Base-by-base conservation (phyloP, 2,113 vertebrate genomes). In the Pelobates fuscus region DNA sequence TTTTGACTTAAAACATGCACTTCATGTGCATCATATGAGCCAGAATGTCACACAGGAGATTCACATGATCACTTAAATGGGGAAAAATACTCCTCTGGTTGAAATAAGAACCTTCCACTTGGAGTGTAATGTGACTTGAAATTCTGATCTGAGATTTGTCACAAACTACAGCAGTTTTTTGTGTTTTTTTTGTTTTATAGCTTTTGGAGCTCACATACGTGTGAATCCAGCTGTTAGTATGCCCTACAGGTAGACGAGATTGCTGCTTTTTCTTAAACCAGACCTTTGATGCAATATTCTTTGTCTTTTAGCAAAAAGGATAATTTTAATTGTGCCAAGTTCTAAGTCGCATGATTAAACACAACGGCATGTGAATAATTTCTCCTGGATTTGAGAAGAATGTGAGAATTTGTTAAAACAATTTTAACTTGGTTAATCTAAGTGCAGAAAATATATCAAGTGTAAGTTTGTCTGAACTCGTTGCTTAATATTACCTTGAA, bases 221-320 rank as follows among this genome's bases (percentile, higher is more conserved):
- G 67, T 23, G 54, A 43, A 58, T 20, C 30, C 30, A 59, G 67
- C 67, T 70, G 54, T 58, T n/a, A 26, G 30, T 18, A 23, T 59
- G 30, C 32, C 67, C 67, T 43, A 59, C 54, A 43, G 67, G 23
- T 25, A 70, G 21, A 59, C 67, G 58, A 43, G 14, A 43, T 70
- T 26, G 32, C 8, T 21, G 21, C 17, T 70, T 59, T 43, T 59
- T 69, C 32, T 5, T 37, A 37, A n/a, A 10, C 32, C 32, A 37
- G 5, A 37, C 32, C 10, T 37, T 37, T 5, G 5, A 10, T 37
- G 32, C 10, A 10, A 37, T 37, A 37, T 37, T 10, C 32, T 67
- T 41, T 24, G 21, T 57, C 30, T 70, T 44, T 43, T 15, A n/a
- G 23, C 67, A 59, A 70, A 59, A 58, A 43, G 57, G 54, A 70